Evolutionary conservation across 2,888 invertebrate genomes (phyloP).

Genomic region (Pediacus dermestoides): DNA sequence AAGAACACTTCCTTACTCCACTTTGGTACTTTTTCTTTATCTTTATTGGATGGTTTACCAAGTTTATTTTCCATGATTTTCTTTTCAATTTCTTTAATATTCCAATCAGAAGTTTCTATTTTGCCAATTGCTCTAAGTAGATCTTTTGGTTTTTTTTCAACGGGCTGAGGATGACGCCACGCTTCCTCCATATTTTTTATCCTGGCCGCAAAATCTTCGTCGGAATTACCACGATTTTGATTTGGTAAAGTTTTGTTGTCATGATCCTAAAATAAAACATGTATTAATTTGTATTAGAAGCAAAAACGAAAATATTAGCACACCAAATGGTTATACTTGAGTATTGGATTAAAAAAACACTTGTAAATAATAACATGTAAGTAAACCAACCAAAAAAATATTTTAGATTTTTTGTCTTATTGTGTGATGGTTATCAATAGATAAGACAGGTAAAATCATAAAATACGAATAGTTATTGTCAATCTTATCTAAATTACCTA

Average conservation of each 20-base stretch:
- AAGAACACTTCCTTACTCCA: slow-evolving; percentile 84
- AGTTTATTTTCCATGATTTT: slow-evolving; percentile 78
- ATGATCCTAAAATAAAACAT: slow-evolving; percentile 40
- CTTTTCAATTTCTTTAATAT: slow-evolving; percentile 84
- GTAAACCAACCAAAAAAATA: slow-evolving; percentile 1
- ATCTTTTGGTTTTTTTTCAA: slow-evolving; percentile 80
- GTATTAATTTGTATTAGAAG: background rate
- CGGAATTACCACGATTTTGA: slow-evolving; percentile 34
- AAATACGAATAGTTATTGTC: too few species aligned
- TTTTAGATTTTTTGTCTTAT: too few species aligned
- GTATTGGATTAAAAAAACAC: too few species aligned
- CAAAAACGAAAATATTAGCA: slow-evolving; percentile 7
- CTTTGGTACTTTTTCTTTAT: slow-evolving; percentile 76
- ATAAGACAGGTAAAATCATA: too few species aligned
- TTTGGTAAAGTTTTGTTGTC: slow-evolving; percentile 33
- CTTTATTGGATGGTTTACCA: slow-evolving; percentile 55
- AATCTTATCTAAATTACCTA: too few species aligned
- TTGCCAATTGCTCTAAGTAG: slow-evolving; percentile 77
- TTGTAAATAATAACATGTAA: background rate
- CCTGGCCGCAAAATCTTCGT: slow-evolving; percentile 59
- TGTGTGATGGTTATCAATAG: too few species aligned
- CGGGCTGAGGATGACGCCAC: slow-evolving; percentile 57
- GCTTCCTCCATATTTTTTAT: slow-evolving; percentile 78
- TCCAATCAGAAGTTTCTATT: slow-evolving; percentile 87
- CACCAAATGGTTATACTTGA: background rate